Evolutionary conservation across 53 echinoderm and acorn worm species (phyloP).

Genomic region (Hippasteria phrygiana): DNA sequence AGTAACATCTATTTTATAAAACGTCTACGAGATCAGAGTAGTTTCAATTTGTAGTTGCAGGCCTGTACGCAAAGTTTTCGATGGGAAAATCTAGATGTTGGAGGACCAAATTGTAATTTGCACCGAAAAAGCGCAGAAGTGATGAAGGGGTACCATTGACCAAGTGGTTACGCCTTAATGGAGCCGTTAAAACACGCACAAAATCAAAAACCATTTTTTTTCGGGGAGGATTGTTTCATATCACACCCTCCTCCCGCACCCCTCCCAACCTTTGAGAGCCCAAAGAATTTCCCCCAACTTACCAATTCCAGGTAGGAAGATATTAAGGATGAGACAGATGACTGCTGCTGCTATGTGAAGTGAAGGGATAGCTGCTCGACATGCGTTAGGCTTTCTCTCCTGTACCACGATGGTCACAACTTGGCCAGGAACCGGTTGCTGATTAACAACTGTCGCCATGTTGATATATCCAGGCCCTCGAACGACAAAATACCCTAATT

Average conservation of each 20-base stretch:
- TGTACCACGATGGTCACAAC: slow-evolving; percentile 60
- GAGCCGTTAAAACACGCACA: no score
- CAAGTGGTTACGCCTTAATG: no score
- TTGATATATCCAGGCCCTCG: neutral
- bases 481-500: neutral
- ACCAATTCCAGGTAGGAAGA: slow-evolving; percentile 82
- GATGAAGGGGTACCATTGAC: no score
- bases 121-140: no score
- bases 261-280: neutral
- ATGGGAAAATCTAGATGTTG: no score
- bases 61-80: no score
- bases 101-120: no score
- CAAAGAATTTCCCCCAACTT: no score
- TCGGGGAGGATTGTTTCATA: neutral
- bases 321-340: slow-evolving; percentile 72
- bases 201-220: neutral
- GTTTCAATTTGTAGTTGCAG: no score
- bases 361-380: slow-evolving; percentile 77
- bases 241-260: neutral
- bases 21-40: no score
- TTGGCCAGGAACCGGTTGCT: neutral
- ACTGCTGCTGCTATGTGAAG: slow-evolving; percentile 78
- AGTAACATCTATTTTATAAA: no score
- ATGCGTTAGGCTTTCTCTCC: slow-evolving; percentile 65
- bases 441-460: neutral